Conservation (phyloP, 2,888 invertebrate genomes). For the Ectemnius continuus region DNA sequence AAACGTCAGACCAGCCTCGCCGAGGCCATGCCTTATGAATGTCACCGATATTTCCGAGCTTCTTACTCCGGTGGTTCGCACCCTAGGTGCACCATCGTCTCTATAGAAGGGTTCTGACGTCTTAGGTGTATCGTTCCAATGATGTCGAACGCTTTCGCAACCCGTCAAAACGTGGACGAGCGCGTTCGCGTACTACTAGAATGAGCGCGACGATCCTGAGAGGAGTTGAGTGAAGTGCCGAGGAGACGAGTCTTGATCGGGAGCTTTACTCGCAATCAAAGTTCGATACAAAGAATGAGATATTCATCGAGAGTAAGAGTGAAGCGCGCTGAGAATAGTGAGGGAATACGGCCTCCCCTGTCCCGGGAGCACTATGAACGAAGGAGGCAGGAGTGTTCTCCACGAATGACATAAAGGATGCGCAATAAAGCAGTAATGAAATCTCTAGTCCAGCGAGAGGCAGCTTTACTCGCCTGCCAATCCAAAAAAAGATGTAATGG, state of each 20-base stretch:
- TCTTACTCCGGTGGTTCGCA: no score
- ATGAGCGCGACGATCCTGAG: slow-evolving; percentile 8
- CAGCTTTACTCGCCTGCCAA: slow-evolving; percentile 73
- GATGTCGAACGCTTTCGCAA: no score
- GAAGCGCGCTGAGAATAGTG: no score
- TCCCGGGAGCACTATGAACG: slow-evolving; percentile 8
- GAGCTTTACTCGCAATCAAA: slow-evolving; percentile 1
- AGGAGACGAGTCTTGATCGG: not conserved
- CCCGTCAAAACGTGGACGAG: no score
- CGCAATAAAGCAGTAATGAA: slow-evolving; percentile 75
- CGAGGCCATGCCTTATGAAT: slow-evolving; percentile 62
- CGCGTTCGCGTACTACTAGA: slow-evolving; percentile 1
- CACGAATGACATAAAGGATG: slow-evolving; percentile 48
- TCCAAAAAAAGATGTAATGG: slow-evolving; percentile 65
- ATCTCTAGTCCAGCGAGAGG: slow-evolving; percentile 78
- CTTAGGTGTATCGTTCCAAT: no score
- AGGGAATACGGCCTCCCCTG: not conserved
- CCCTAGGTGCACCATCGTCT: not conserved
- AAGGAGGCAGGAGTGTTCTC: slow-evolving; percentile 26
- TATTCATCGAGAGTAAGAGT: slow-evolving; percentile 7
- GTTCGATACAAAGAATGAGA: slow-evolving; percentile 2
- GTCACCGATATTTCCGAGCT: slow-evolving; percentile 15
- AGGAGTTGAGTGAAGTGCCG: not conserved
- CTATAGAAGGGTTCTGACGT: not conserved
- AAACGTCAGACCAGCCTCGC: slow-evolving; percentile 26